A percentile compares a stretch with the other conserved stretches of the same genome.
phyloP scores from a whole-genome alignment of 2,113 vertebrate genomes.

The Bolborhynchus lineola region DNA sequence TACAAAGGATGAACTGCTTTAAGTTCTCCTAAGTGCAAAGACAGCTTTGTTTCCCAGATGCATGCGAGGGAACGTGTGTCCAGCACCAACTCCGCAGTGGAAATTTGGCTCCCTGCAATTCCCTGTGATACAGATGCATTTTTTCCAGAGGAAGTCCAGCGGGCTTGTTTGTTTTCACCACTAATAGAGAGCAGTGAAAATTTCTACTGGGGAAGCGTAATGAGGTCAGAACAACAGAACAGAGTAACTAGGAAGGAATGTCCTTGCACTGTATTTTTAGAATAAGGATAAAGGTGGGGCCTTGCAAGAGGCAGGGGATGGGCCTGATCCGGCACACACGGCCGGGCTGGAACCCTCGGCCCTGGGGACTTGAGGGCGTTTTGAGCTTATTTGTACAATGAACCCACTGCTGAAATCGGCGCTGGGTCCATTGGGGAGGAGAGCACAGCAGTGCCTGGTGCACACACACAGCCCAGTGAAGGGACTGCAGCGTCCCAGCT shows the following conservation, averaged over 20 bases:
- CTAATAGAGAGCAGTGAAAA: constrained; percentile 27
- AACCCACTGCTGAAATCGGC: background rate
- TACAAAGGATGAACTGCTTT: background rate
- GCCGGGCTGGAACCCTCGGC: background rate
- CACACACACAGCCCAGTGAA: background rate
- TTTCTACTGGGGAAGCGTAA: constrained; percentile 50
- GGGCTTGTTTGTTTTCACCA: constrained; percentile 27
- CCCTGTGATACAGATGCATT: constrained; percentile 5
- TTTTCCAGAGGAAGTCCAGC: constrained; percentile 54
- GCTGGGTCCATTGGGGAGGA: background rate
- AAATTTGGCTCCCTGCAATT: constrained; percentile 31
- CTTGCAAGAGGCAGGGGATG: constrained; percentile 4
- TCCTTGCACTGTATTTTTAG: constrained; percentile 54
- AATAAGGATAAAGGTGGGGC: constrained; percentile 50
- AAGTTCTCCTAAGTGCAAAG: background rate
- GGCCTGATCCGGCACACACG: background rate
- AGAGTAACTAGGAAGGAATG: constrained; percentile 48
- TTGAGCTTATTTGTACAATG: background rate
- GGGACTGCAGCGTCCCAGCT: background rate
- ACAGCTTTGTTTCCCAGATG: constrained; percentile 31
- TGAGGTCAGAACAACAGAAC: constrained; percentile 43
- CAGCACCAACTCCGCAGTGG: background rate
- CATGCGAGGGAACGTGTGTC: background rate
- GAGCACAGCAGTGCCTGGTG: background rate
- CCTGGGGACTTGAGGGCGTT: background rate